Conservation (phyloP, 1,140 invertebrate genomes). For the Saccostrea cuccullata region DNA sequence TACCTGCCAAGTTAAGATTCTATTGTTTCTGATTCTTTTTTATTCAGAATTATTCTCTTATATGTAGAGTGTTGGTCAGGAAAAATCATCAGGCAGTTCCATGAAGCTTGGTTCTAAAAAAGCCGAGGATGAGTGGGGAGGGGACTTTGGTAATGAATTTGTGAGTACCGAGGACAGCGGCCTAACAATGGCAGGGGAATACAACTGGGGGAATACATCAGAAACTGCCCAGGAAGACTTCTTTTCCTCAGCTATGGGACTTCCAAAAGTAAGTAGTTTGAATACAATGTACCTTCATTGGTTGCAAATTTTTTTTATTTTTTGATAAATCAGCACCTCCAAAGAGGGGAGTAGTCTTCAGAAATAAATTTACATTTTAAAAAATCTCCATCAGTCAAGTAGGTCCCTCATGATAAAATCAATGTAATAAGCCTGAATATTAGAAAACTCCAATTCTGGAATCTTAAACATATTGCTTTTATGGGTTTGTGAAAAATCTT, state of each 20-base stretch:
- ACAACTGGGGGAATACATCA: conserved; percentile 71
- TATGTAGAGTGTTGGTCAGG: background rate
- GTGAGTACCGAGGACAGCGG: conserved; percentile 66
- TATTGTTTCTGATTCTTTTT: no score
- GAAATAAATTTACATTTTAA: no score
- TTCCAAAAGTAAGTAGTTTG: conserved; percentile 50
- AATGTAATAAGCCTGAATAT: no score
- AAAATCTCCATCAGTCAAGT: no score
- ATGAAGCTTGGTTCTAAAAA: background rate
- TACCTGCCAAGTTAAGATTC: no score
- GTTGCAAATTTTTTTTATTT: background rate
- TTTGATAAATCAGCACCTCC: background rate
- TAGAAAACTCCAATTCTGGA: no score
- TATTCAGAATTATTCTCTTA: no score
- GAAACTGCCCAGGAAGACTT: conserved; percentile 63
- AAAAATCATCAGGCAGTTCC: background rate
- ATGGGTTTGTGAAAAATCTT: no score
- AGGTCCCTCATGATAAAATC: no score
- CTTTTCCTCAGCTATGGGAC: conserved; percentile 63
- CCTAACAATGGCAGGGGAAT: conserved; percentile 68
- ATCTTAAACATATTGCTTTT: no score
- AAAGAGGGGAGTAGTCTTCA: no score
- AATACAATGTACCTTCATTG: background rate
- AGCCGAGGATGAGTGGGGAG: conserved; percentile 81
- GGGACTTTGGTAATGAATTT: conserved; percentile 88